A percentile compares a stretch with the other conserved stretches of the same genome.
phyloP scores from a whole-genome alignment of 1,140 invertebrate genomes.

The Lordiphosa collinella region DNA sequence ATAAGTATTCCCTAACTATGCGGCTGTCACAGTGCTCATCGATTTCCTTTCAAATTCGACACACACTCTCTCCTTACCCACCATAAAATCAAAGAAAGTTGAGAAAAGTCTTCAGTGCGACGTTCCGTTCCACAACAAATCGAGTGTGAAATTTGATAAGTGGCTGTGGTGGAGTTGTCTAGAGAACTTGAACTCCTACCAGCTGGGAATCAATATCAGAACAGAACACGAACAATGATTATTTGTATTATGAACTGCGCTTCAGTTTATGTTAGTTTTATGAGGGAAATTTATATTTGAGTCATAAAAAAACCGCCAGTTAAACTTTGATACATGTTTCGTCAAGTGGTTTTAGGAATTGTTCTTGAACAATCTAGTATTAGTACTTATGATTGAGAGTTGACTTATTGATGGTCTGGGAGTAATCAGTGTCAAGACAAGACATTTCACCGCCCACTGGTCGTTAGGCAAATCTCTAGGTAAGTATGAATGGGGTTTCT shows the following conservation, averaged over 20 bases:
- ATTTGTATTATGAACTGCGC: constrained; percentile 43
- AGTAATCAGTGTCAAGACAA: too few relatives aligned
- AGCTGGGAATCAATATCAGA: constrained; percentile 13
- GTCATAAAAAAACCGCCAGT: constrained; percentile 18
- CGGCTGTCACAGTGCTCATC: constrained; percentile 43
- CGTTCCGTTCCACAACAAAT: constrained; percentile 31
- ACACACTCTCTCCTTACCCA: constrained; percentile 1
- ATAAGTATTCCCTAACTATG: constrained; percentile 20
- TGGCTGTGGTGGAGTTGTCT: constrained; percentile 17
- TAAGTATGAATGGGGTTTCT: too few relatives aligned
- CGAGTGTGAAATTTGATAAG: constrained; percentile 70
- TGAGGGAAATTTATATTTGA: constrained; percentile 45
- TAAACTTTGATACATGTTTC: constrained; percentile 13
- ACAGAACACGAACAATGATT: constrained; percentile 3
- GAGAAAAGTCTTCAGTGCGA: constrained; percentile 16
- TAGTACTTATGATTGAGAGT: too few relatives aligned
- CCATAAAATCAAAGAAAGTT: constrained; percentile 18
- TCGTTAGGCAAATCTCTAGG: too few relatives aligned
- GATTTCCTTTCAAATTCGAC: constrained; percentile 26
- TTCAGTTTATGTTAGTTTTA: constrained; percentile 55
- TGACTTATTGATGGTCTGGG: neutral
- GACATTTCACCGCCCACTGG: too few relatives aligned
- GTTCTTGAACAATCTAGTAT: neutral
- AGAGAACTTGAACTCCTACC: neutral
- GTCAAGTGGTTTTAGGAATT: constrained; percentile 3